A percentile compares a stretch with the other conserved stretches of the same genome.
Evolutionary conservation across 1,140 invertebrate genomes (phyloP).

Genomic region (Pectinophora gossypiella): DNA sequence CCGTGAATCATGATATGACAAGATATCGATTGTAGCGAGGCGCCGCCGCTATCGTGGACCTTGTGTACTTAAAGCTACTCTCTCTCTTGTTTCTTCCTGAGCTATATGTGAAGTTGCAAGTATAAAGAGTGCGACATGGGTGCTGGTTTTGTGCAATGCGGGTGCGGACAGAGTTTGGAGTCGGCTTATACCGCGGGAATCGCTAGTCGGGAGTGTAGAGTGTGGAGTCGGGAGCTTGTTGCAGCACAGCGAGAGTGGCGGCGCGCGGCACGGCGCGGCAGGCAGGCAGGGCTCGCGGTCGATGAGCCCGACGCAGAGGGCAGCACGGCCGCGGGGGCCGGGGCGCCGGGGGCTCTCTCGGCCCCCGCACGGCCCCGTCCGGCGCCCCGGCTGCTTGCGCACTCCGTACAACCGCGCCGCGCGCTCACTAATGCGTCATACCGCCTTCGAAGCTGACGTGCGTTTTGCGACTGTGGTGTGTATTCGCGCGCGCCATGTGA

Average conservation of each 20-base stretch:
- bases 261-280: slow-evolving; percentile 49
- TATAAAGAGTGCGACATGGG: too few species aligned
- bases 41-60: too few species aligned
- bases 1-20: too few species aligned
- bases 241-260: slow-evolving; percentile 42
- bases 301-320: slow-evolving; percentile 69
- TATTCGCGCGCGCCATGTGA: slow-evolving; percentile 66
- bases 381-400: slow-evolving; percentile 47
- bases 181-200: neutral
- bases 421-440: slow-evolving; percentile 73
- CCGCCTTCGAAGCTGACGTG: slow-evolving; percentile 50
- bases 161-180: neutral
- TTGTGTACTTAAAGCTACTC: too few species aligned
- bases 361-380: slow-evolving; percentile 34
- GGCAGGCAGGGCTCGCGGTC: too few species aligned
- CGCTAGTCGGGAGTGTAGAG: neutral
- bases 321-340: slow-evolving; percentile 52
- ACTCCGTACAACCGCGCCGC: slow-evolving; percentile 57
- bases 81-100: too few species aligned
- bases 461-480: slow-evolving; percentile 24
- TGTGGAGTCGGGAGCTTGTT: slow-evolving; percentile 24
- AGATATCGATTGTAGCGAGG: too few species aligned
- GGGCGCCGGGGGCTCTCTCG: slow-evolving; percentile 36
- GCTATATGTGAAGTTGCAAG: too few species aligned
- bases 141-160: neutral